Conservation (phyloP, 1,140 invertebrate genomes). For the Drosophila sechellia region DNA sequence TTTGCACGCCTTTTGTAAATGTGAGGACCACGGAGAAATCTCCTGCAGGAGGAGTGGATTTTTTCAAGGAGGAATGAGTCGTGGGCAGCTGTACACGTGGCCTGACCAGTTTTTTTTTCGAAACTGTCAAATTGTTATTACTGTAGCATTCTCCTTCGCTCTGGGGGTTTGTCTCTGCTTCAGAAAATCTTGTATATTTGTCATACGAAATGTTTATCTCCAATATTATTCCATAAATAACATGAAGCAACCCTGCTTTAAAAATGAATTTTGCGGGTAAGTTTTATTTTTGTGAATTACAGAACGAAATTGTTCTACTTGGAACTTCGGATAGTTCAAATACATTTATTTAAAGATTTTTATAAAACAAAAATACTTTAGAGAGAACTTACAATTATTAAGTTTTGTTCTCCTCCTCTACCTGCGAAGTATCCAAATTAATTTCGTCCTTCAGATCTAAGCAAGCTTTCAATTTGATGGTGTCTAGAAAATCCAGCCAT, state of each 20-base stretch:
- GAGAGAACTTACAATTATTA: too few relatives aligned
- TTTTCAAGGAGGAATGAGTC: slow-evolving; percentile 13
- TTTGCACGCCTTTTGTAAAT: slow-evolving; percentile 80
- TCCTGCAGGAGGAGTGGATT: slow-evolving; percentile 1
- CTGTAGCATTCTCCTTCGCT: slow-evolving; percentile 13
- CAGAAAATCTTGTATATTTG: slow-evolving; percentile 35
- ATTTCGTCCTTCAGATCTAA: not conserved
- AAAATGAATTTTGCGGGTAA: not conserved
- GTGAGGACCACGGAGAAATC: slow-evolving; percentile 15
- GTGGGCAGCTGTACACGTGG: slow-evolving; percentile 68
- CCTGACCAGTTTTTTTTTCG: slow-evolving; percentile 44
- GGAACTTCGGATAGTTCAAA: too few relatives aligned
- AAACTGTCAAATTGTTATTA: slow-evolving; percentile 78
- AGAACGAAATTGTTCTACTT: not conserved
- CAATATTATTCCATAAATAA: slow-evolving; percentile 41
- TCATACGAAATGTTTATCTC: slow-evolving; percentile 44
- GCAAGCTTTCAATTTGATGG: slow-evolving; percentile 27
- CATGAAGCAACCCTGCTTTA: not conserved
- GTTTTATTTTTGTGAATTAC: too few relatives aligned
- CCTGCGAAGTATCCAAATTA: not conserved
- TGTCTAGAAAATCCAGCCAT: slow-evolving; percentile 37
- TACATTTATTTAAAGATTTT: too few relatives aligned
- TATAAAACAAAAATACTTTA: too few relatives aligned
- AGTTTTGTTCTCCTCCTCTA: not conserved
- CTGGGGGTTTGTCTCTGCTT: slow-evolving; percentile 35